A percentile compares a stretch with the other conserved stretches of the same genome.
phyloP scores from a whole-genome alignment of 2,113 vertebrate species.

The Marmota flaviventris region DNA sequence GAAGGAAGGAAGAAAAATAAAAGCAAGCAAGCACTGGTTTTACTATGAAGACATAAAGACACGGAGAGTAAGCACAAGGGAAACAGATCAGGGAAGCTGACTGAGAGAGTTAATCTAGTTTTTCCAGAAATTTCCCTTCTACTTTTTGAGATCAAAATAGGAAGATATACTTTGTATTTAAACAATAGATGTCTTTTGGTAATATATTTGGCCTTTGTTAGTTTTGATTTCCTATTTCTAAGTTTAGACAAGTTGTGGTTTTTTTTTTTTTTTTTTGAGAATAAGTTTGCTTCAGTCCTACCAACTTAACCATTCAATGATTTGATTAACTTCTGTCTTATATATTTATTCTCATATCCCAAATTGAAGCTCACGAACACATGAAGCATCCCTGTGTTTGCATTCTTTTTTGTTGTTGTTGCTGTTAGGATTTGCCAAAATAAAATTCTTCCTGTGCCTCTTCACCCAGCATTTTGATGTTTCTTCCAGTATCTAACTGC shows the following conservation, averaged over 20 bases:
- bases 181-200: background rate
- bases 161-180: background rate
- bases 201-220: background rate
- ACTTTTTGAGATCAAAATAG: background rate
- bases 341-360: background rate
- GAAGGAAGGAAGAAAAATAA: too few relatives aligned
- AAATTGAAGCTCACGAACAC: background rate
- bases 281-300: background rate
- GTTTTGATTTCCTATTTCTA: background rate
- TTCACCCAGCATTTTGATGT: background rate
- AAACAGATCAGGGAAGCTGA: background rate
- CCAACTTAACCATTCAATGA: background rate
- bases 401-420: too few relatives aligned
- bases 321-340: background rate
- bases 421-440: too few relatives aligned
- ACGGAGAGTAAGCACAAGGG: background rate
- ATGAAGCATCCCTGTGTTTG: background rate
- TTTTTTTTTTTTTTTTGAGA: background rate
- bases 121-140: background rate
- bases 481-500: background rate
- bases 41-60: background rate
- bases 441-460: too few relatives aligned
- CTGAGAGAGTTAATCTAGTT: background rate
- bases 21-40: too few relatives aligned
- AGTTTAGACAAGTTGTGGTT: background rate